Percentiles rank a stretch among this genome's conserved stretches.
phyloP scores from a whole-genome alignment of 2,113 vertebrate species.

The Pygoscelis antarcticus region DNA sequence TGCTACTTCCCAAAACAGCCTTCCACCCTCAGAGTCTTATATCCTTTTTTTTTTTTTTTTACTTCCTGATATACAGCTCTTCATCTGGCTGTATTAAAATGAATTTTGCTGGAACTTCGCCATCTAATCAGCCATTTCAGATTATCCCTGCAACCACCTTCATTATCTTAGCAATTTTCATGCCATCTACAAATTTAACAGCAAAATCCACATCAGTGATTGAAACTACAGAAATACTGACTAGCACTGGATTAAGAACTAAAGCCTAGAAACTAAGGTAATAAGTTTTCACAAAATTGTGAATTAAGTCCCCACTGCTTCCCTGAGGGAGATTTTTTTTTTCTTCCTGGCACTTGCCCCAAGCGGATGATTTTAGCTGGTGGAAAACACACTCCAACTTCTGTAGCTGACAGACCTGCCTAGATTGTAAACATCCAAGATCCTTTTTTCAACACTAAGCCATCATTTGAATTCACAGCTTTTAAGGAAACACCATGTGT shows the following conservation, averaged over 20 bases:
- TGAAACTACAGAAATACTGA: neutral
- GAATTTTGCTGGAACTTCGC: neutral
- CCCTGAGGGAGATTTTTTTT: neutral
- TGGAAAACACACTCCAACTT: neutral
- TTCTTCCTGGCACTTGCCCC: neutral
- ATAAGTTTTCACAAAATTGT: neutral
- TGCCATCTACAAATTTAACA: neutral
- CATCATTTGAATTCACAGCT: slow-evolving; percentile 40
- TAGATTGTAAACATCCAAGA: neutral
- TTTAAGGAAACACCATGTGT: slow-evolving; percentile 51
- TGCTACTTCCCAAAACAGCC: neutral
- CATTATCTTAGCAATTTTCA: neutral
- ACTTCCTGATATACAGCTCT: neutral
- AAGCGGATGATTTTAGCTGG: neutral
- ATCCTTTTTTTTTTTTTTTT: neutral
- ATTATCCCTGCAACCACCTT: neutral
- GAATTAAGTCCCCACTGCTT: neutral
- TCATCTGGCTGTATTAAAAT: neutral
- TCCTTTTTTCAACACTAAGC: slow-evolving; percentile 7
- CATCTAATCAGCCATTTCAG: neutral
- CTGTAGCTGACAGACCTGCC: slow-evolving; percentile 18
- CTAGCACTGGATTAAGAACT: neutral
- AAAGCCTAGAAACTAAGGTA: neutral
- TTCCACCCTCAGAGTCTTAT: neutral
- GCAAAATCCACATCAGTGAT: neutral